Base-by-base conservation (phyloP, 2,113 vertebrate species). In the Peromyscus maniculatus region DNA sequence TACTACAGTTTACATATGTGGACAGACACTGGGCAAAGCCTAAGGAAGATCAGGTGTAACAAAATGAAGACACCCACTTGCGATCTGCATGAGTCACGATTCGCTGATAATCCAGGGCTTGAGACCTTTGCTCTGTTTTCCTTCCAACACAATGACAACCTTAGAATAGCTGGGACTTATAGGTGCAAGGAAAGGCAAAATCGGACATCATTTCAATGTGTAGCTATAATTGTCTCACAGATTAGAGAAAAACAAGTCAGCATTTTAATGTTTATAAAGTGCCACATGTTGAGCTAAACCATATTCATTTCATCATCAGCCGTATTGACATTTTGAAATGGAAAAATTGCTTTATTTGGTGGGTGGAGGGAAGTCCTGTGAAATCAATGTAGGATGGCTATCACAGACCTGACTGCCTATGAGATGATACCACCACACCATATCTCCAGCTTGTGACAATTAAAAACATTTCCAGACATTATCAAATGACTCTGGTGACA, bases 1-100 rank as follows among this genome's bases (percentile, higher is more conserved):
- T 21, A 75, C 67, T 33, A 46, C 43, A 17, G 7, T 9, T 46
- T 7, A 9, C 0, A 10, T 0, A 0, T 57, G 0, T 19, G 0
- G 33, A 11, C 1, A 11, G 5, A 39, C 21, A 33, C 12, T 33
- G 5, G 13, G 36, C 31, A 67, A 67, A 66, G 19, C 22, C 39
- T 72, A 57, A 82, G 79, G 57, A 39, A 91, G 39, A 13, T 2
- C 2, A 39, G 1, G 4, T 0, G 4, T 19, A 39, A 7, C 17
- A 10, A 71, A 52, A 46, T 59, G 57, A 55, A 92, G 49, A 36
- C 12, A 24, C 7, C 11, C 39, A 31, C 22, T n/a, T 17, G 33
- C 5, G 2, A n/a, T 4, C 28, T 21, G 8, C 7, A 15, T 3
- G 3, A 4, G 7, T 11, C 2, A 5, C 7, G 12, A 10, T 8